Base-by-base conservation (phyloP, 2,888 invertebrate genomes). In the Machimus atricapillus region DNA sequence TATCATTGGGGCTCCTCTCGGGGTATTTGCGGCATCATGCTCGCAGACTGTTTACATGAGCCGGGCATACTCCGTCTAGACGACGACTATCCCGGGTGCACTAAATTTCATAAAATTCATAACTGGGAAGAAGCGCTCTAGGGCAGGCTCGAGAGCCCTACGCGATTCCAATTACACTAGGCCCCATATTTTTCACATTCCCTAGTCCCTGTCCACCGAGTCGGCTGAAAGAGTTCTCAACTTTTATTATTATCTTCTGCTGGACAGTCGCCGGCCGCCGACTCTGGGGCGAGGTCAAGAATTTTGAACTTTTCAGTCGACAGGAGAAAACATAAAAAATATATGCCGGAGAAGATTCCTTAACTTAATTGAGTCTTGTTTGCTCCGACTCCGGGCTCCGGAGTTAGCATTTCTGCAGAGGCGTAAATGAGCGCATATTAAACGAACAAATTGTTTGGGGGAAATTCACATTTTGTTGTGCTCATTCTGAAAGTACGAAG, bases 61-160 rank as follows among this genome's bases (percentile, higher is more conserved):
- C 9, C 66, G 34, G 82, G 19, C 34, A 40, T 83, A 37, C 19
- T 66, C 58, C n/a, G 66, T 83, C 82, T 83, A 83, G 82, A 83
- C 82, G 19, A 83, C 58, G 37, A 66, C 43, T 46, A 46, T 14
- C 23, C 23, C 27, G 19, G 27, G 56, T 66, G 16, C 52, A 66
- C 82, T 56, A 83, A 83, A 83, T 66, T 83, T 83, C 66, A 83
- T 83, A 83, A 83, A 40, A 40, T 12, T 40, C 40, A 40, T 40
- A 40, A 40, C 56, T 81, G 23, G 23, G 12, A 40, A 40, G 52
- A 27, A 8, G n/a, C 12, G 31, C 31, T 40, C 37, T 83, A 46
- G 82, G 82, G 37, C 43, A 79, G 52, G 27, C 40, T 40, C 19
- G 37, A 43, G 19, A 78, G 14, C 23, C 19, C 78, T 78, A 78